These are phyloP conservation scores for Melanerpes formicivorus DNA, from an alignment of 2,113 vertebrate genomes.

Conservation along the genomic window DNA sequence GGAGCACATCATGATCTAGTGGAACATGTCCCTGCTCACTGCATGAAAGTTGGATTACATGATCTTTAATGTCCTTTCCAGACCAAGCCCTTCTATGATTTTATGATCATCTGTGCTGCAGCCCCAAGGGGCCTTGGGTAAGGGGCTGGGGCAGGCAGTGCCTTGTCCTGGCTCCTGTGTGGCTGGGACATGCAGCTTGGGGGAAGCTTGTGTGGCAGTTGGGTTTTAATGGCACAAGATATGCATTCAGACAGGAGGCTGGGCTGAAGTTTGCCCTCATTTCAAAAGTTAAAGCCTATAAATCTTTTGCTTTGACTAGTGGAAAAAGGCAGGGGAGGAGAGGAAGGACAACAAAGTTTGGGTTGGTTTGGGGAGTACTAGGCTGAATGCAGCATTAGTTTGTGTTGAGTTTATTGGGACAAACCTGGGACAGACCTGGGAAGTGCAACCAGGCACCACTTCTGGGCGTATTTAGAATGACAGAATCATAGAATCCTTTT, in stretches of 20 bases:
- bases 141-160: background rate
- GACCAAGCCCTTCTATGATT: background rate
- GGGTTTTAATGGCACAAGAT: background rate
- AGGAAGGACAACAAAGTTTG: background rate
- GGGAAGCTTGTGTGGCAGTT: background rate
- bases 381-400: background rate
- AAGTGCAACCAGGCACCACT: background rate
- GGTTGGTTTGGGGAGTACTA: accelerated
- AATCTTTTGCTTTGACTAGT: background rate
- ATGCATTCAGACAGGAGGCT: background rate
- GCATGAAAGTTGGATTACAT: background rate
- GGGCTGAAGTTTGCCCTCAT: background rate
- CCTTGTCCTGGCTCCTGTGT: background rate
- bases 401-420: background rate
- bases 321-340: background rate
- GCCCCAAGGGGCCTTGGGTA: accelerated
- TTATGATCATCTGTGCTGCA: background rate
- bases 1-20: background rate
- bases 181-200: background rate
- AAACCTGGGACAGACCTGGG: background rate
- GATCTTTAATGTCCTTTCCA: background rate
- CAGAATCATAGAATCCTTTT: background rate
- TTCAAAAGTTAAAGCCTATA: background rate
- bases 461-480: background rate
- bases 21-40: background rate